These are phyloP conservation scores for Leistus spinibarbis DNA, from an alignment of 2,888 invertebrate genomes.

Conservation along the genomic window DNA sequence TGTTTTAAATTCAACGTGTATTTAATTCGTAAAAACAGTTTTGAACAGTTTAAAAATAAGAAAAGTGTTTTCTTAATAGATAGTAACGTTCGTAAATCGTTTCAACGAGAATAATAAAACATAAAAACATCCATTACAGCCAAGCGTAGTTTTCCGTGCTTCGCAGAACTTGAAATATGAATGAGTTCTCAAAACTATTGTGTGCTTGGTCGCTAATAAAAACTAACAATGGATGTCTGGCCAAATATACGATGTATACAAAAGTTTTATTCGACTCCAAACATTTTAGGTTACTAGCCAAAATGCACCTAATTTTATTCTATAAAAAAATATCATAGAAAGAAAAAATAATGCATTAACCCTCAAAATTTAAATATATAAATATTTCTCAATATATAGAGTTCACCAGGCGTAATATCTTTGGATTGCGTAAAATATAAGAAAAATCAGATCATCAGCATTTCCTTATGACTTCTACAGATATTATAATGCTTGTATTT, in stretches of 20 bases:
- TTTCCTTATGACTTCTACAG: too few species aligned
- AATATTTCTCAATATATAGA: too few species aligned
- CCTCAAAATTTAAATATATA: too few species aligned
- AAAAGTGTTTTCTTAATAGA: constrained; percentile 37
- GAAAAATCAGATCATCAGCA: too few species aligned
- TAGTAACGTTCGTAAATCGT: constrained; percentile 32
- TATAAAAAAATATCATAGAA: too few species aligned
- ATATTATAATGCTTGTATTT: too few species aligned
- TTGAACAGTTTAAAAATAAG: constrained; percentile 7
- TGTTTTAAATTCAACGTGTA: too few species aligned
- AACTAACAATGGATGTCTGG: not conserved
- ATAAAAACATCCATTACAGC: constrained; percentile 27
- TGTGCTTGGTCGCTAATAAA: constrained; percentile 15
- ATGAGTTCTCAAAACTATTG: constrained; percentile 27
- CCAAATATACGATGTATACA: not conserved
- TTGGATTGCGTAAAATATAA: too few species aligned
- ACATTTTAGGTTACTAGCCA: not conserved
- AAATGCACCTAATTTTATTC: not conserved
- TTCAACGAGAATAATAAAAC: constrained; percentile 13
- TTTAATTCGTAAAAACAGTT: constrained; percentile 35
- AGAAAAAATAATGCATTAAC: too few species aligned
- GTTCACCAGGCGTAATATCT: too few species aligned
- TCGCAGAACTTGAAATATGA: constrained; percentile 21
- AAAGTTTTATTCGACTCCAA: not conserved
- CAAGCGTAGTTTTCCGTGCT: not conserved